Evolutionary conservation across 2,888 invertebrate species (phyloP).

Genomic region (Nomada fabriciana): DNA sequence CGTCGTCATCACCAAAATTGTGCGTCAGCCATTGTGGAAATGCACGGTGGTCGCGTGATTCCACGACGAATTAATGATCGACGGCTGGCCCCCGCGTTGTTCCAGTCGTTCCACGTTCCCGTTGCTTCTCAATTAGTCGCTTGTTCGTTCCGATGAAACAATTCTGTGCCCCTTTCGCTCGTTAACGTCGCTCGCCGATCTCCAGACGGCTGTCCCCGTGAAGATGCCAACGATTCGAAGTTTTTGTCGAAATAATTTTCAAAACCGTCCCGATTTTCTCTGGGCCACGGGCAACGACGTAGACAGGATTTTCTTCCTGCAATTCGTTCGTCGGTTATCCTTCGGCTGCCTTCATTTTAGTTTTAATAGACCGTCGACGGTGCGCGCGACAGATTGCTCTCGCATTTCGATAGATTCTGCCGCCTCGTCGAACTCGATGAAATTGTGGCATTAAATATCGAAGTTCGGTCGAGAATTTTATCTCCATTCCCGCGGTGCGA

Average conservation of each 20-base stretch:
- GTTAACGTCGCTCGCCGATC: background rate
- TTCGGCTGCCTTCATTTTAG: background rate
- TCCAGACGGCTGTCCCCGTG: slow-evolving; percentile 4
- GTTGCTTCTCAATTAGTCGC: background rate
- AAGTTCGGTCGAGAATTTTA: no score
- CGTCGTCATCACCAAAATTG: slow-evolving; percentile 63
- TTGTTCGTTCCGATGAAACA: background rate
- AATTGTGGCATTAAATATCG: no score
- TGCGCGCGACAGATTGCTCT: no score
- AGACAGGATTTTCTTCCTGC: background rate
- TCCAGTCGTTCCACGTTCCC: slow-evolving; percentile 19
- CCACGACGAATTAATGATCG: slow-evolving; percentile 56
- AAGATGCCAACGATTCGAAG: slow-evolving; percentile 22
- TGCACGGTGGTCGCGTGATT: slow-evolving; percentile 6
- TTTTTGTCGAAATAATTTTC: slow-evolving; percentile 46
- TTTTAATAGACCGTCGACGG: no score
- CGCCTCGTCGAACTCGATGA: no score
- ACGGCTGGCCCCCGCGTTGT: slow-evolving; percentile 31
- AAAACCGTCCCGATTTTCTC: slow-evolving; percentile 15
- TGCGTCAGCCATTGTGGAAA: slow-evolving; percentile 22
- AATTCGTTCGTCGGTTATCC: background rate
- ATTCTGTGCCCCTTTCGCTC: background rate
- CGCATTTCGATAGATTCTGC: no score
- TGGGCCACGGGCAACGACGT: no score
- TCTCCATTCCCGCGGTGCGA: no score